A percentile compares a stretch with the other conserved stretches of the same genome.
Evolutionary conservation across 2,888 invertebrate genomes (phyloP).

Genomic region (Beris morrisii): DNA sequence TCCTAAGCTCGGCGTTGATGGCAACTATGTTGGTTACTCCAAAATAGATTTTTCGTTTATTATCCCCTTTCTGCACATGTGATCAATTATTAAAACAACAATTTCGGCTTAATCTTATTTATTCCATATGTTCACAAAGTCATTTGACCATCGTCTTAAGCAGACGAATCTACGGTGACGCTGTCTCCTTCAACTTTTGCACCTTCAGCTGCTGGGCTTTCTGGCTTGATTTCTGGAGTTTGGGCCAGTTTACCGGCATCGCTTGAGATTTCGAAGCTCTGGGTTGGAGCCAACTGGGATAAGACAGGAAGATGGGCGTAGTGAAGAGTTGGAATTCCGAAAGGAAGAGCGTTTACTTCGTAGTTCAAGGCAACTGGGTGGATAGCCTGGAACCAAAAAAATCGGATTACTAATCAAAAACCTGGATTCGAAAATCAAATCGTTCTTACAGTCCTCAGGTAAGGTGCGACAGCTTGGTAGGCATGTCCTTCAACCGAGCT

Average conservation of each 20-base stretch:
- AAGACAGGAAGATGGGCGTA: slow-evolving; percentile 30
- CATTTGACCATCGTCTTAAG: slow-evolving; percentile 35
- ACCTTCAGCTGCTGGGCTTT: slow-evolving; percentile 38
- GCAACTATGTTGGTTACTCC: no score
- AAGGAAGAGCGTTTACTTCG: slow-evolving; percentile 11
- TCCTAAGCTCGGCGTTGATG: no score
- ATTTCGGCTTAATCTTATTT: no score
- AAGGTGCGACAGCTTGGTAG: slow-evolving; percentile 56
- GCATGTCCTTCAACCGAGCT: slow-evolving; percentile 60
- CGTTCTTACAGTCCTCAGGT: slow-evolving; percentile 45
- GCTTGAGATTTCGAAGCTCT: slow-evolving; percentile 29
- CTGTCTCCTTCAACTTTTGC: slow-evolving; percentile 46
- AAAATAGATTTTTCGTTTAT: no score
- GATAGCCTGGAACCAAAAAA: slow-evolving; percentile 18
- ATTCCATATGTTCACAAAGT: background rate
- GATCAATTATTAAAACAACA: no score
- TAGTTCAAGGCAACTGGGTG: slow-evolving; percentile 23
- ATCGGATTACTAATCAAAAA: slow-evolving; percentile 8
- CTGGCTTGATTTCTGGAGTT: slow-evolving; percentile 25
- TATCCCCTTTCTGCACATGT: no score
- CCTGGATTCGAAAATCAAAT: background rate
- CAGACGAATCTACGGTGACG: slow-evolving; percentile 46
- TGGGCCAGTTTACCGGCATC: slow-evolving; percentile 33
- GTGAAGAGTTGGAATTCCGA: slow-evolving; percentile 8
- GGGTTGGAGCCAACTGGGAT: slow-evolving; percentile 32